A percentile compares a stretch with the other conserved stretches of the same genome.
Evolutionary conservation across 2,888 invertebrate genomes (phyloP).

Genomic region (Masnerella sp.): DNA sequence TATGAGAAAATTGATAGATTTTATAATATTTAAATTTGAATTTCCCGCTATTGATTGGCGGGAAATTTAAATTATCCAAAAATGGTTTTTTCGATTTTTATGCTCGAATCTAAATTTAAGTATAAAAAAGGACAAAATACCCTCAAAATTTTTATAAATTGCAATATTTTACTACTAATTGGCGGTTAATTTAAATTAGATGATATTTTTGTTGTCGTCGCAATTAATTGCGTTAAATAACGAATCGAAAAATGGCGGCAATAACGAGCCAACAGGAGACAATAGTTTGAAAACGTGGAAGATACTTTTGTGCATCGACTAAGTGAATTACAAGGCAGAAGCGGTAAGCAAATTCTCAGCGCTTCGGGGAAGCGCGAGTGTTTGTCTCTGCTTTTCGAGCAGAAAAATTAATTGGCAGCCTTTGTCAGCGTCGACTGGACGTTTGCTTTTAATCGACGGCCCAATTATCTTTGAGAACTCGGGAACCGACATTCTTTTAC

Average conservation of each 20-base stretch:
- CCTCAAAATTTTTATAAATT: too few species aligned
- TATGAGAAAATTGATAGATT: too few species aligned
- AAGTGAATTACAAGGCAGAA: slow-evolving; percentile 59
- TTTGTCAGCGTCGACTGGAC: slow-evolving; percentile 58
- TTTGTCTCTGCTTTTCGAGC: slow-evolving; percentile 59
- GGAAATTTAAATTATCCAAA: too few species aligned
- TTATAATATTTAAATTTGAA: too few species aligned
- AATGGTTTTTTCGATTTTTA: neutral
- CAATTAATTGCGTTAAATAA: slow-evolving; percentile 23
- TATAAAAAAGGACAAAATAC: too few species aligned
- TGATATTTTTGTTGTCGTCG: slow-evolving; percentile 5
- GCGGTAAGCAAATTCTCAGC: slow-evolving; percentile 60
- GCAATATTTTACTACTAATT: too few species aligned
- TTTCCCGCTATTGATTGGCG: too few species aligned
- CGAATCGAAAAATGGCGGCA: slow-evolving; percentile 29
- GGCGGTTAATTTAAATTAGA: too few species aligned
- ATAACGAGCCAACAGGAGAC: slow-evolving; percentile 43
- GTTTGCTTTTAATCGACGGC: slow-evolving; percentile 58
- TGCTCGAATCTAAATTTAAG: neutral
- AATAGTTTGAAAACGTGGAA: slow-evolving; percentile 40
- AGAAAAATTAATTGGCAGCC: slow-evolving; percentile 61
- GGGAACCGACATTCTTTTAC: slow-evolving; percentile 28
- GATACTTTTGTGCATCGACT: slow-evolving; percentile 55
- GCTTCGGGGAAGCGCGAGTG: slow-evolving; percentile 57
- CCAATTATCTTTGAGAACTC: slow-evolving; percentile 57